Percentiles rank a stretch among this genome's conserved stretches.
phyloP scores from a whole-genome alignment of 2,888 invertebrate genomes.

The Amphipoea oculea region DNA sequence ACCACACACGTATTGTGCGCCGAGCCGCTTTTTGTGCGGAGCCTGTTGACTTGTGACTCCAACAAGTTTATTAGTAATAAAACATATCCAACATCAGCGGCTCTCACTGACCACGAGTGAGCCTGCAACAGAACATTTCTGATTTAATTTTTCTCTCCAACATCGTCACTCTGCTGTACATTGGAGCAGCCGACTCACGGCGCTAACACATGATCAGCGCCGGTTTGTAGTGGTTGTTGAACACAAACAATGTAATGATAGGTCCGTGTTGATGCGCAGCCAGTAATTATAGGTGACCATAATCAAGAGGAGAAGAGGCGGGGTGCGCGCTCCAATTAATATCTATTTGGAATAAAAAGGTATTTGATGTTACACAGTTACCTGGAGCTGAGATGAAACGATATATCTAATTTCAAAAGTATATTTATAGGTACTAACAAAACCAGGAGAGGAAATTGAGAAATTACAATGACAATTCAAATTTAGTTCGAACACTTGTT shows the following conservation, averaged over 20 bases:
- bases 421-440: no score
- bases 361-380: not conserved
- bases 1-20: not conserved
- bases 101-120: not conserved
- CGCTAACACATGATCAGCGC: not conserved
- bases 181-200: not conserved
- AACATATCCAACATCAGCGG: no score
- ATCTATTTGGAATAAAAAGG: not conserved
- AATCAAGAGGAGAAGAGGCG: not conserved
- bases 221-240: not conserved
- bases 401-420: not conserved
- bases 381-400: not conserved
- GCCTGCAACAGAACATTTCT: not conserved
- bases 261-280: not conserved
- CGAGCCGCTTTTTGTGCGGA: not conserved
- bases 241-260: conserved; percentile 11
- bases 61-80: not conserved
- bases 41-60: not conserved
- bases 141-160: not conserved
- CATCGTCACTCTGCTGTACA: not conserved
- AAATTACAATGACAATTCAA: no score
- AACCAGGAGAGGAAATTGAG: no score
- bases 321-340: conserved; percentile 23
- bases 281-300: not conserved
- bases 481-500: no score